Base-by-base conservation (phyloP, 2,113 vertebrate genomes). In the Spea bombifrons region DNA sequence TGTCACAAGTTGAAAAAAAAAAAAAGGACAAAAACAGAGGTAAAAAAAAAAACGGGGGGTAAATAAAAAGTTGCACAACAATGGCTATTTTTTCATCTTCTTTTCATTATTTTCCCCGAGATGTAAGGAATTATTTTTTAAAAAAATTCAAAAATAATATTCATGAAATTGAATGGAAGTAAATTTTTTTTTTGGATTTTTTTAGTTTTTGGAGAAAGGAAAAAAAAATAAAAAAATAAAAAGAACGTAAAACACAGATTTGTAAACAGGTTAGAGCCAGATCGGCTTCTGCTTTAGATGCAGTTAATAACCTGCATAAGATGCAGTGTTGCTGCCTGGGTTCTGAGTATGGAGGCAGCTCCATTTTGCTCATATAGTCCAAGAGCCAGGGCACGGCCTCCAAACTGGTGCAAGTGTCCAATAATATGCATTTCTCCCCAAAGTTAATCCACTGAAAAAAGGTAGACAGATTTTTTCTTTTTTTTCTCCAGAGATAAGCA, bases 101-200 rank as follows among this genome's bases (percentile, higher is more conserved):
- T 66, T 55, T 53, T 86, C 91, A 92, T 90, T 84, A 94, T 49
- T 88, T 93, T 95, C 96, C 96, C 96, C 96, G 95, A 97, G 96
- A 94, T 96, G 93, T 94, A 92, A 96, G 93, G 94, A 95, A 92
- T 88, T 89, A 94, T 94, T 79, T 73, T 95, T 96, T 91, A 91
- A 30, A 30, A 30, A 30, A 75, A 66, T 94, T 95, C 93, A 94
- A 95, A 95, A 94, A 92, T 92, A 92, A 87, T 30, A 91, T 92
- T 92, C 86, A 94, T 93, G 92, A 90, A 85, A 90, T 90, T 80
- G 83, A 91, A 95, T 92, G 89, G 90, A 93, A 92, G 92, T 93
- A 86, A 93, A n/a, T n/a, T 83, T 92, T 89, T 92, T 88, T 61
- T 78, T 71, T 83, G 82, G 74, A 78, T 86, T 84, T 88, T 75